A percentile compares a stretch with the other conserved stretches of the same genome.
Evolutionary conservation across 2,797 vertebrate genomes (phyloP).

Genomic region (Spondyliosoma cantharus): DNA sequence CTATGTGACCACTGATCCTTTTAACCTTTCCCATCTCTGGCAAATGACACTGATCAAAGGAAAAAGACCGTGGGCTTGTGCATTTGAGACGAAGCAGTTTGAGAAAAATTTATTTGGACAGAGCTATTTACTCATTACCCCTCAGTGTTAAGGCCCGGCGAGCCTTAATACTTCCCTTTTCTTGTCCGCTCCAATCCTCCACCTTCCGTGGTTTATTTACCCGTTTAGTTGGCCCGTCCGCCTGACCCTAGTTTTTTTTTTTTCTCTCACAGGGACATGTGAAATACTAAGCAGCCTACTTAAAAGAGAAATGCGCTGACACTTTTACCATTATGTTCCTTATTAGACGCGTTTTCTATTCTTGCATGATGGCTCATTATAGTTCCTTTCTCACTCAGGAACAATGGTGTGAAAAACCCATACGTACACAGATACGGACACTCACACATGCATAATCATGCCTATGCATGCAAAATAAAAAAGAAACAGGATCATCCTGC

Average conservation of each 20-base stretch:
- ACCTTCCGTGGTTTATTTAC: conserved; percentile 36
- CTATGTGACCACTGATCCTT: conserved; percentile 73
- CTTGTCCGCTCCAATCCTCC: conserved; percentile 54
- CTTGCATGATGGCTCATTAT: conserved; percentile 22
- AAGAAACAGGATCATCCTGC: not conserved
- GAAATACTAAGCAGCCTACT: conserved; percentile 64
- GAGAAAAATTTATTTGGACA: conserved; percentile 78
- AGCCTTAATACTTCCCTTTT: conserved; percentile 57
- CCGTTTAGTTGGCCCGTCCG: conserved; percentile 11
- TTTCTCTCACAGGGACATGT: conserved; percentile 31
- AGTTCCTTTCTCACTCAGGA: conserved; percentile 25
- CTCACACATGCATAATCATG: not conserved
- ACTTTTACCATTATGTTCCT: conserved; percentile 30
- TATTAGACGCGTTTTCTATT: conserved; percentile 15
- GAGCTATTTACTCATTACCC: conserved; percentile 77
- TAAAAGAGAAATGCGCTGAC: conserved; percentile 38
- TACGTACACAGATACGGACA: not conserved
- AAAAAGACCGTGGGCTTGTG: conserved; percentile 61
- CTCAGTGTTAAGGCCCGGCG: conserved; percentile 48
- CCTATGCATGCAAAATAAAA: not conserved
- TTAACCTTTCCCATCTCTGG: conserved; percentile 75
- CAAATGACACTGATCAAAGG: conserved; percentile 71
- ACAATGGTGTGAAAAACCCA: not conserved
- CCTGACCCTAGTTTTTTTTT: conserved; percentile 40
- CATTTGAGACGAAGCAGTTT: conserved; percentile 63